Conservation (phyloP, 2,113 vertebrate species). For the Cochlearius cochlearius region DNA sequence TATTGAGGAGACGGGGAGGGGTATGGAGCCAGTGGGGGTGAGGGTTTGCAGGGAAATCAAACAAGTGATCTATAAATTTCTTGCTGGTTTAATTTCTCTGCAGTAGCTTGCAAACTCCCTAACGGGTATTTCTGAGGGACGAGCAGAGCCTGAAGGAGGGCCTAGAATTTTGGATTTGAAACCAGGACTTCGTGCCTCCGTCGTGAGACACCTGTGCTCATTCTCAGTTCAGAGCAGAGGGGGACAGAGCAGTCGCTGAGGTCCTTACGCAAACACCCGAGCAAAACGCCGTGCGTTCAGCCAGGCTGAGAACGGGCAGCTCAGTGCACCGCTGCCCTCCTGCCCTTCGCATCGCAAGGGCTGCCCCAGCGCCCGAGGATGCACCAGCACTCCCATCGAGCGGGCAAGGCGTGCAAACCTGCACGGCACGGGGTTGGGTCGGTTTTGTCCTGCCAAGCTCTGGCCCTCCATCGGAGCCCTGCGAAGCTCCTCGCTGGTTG, state of each 20-base stretch:
- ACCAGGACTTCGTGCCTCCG: neutral
- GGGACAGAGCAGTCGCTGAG: neutral
- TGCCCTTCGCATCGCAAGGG: neutral
- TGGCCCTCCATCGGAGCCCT: neutral
- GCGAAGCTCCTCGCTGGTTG: neutral
- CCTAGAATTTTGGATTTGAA: neutral
- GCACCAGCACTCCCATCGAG: neutral
- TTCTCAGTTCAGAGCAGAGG: neutral
- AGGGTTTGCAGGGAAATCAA: neutral
- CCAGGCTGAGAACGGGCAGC: neutral
- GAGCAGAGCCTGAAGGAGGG: neutral
- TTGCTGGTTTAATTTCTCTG: neutral
- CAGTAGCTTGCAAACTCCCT: neutral
- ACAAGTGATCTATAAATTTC: neutral
- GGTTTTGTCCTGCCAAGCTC: neutral
- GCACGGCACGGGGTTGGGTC: rapidly evolving
- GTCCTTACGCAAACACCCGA: rapidly evolving
- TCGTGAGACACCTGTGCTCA: neutral
- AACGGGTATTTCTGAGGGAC: neutral
- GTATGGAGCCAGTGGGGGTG: neutral
- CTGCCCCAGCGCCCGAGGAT: neutral
- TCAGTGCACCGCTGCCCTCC: neutral
- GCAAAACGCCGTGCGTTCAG: neutral
- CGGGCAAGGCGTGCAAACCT: neutral
- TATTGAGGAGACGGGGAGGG: neutral